Conservation (phyloP, 2,113 vertebrate genomes). For the Macrotis lagotis region DNA sequence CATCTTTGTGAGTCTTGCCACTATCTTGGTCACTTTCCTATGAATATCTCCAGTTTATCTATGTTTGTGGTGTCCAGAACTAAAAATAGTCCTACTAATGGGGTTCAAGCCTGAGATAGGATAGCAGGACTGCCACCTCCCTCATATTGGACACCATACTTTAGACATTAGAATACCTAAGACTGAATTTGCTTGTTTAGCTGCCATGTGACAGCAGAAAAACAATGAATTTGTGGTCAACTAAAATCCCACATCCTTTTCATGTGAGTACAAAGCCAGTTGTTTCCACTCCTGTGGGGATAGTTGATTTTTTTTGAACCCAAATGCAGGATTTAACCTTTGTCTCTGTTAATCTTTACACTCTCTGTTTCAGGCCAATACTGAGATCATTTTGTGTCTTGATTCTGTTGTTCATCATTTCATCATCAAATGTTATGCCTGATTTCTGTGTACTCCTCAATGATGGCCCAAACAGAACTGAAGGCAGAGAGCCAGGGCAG, state of each 20-base stretch:
- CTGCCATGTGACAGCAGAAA: constrained; percentile 42
- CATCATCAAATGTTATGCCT: too few relatives aligned
- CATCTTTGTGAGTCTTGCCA: background rate
- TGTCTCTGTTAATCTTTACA: too few relatives aligned
- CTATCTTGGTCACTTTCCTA: background rate
- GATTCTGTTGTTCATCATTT: constrained; percentile 41
- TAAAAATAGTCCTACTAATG: background rate
- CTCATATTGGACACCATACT: constrained; percentile 27
- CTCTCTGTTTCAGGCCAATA: too few relatives aligned
- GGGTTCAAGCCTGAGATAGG: background rate
- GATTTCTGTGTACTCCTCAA: too few relatives aligned
- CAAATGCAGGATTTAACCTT: too few relatives aligned
- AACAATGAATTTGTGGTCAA: background rate
- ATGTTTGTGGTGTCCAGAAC: constrained; percentile 5
- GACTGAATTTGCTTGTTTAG: background rate
- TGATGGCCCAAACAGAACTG: too few relatives aligned
- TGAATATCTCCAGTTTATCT: too few relatives aligned
- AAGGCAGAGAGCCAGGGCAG: too few relatives aligned
- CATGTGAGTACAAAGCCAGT: background rate
- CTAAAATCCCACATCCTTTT: background rate
- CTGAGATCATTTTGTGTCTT: background rate
- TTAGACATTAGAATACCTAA: constrained; percentile 22
- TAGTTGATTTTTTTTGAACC: too few relatives aligned
- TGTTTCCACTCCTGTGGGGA: background rate
- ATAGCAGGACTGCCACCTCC: background rate